Base-by-base conservation (phyloP, 2,797 vertebrate genomes). In the Peromyscus eremicus region DNA sequence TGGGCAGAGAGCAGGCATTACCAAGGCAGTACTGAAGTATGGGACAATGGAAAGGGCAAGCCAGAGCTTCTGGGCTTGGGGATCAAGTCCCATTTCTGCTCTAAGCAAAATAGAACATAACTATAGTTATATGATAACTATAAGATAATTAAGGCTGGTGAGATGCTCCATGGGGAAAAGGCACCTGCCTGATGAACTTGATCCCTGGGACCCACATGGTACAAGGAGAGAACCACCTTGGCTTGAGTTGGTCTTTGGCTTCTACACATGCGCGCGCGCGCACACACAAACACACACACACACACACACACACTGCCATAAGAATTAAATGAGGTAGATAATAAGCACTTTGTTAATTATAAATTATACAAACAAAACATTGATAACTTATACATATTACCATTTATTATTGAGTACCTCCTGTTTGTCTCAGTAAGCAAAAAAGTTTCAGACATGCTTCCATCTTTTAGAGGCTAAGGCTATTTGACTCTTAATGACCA, bases 11-110 rank as follows among this genome's bases (percentile, higher is more conserved):
- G 40, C 14, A 0, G 43, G n/a, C 37, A 34, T 87, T 68, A 14
- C 0, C 1, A 0, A 95, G 62, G 43, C 27, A 6, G 5, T 0
- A 3, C 7, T 1, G 19, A 19, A n/a, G 32, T 37, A 7, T 87
- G 85, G 46, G 70, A 49, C 6, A 21, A 82, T 75, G 37, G 5
- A 62, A 27, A 89, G 86, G 86, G 52, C 21, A 49, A 43, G 40
- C 32, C 40, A 60, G 77, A 93, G 84, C 34, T 68, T 4, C 55
- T 62, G 70, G 70, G 34, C 57, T 82, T 49, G 46, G 37, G 46
- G 79, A 70, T 62, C 34, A 32, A 55, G 62, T 49, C 62, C 49
- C 29, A 0, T 13, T 49, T 87, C 85, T 89, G 29, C 29, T 79
- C 70, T 71, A 43, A 82, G 79, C 57, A 62, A 94, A 83, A 57